A percentile compares a stretch with the other conserved stretches of the same genome.
Conservation (phyloP, 1,140 invertebrate species). For the Halotydeus destructor region DNA sequence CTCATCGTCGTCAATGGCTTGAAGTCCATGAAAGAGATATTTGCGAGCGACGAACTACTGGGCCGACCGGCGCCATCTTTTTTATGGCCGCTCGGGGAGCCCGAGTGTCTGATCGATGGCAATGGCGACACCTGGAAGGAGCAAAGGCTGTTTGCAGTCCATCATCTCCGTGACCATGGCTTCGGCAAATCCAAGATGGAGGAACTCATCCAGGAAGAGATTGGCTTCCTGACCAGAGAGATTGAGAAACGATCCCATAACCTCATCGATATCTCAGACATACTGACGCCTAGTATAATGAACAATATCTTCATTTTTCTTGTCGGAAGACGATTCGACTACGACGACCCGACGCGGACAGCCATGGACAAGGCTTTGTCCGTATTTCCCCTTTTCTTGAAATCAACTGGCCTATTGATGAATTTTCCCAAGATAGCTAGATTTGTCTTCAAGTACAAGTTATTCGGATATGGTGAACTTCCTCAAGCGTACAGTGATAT, state of each 20-base stretch:
- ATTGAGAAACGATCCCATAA: not conserved
- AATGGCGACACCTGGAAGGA: conserved; percentile 43
- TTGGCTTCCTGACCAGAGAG: not conserved
- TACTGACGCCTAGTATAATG: conserved; percentile 4
- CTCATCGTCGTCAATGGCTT: conserved; percentile 14
- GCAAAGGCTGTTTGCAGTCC: conserved; percentile 46
- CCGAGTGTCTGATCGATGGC: conserved; percentile 5
- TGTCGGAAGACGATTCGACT: conserved; percentile 15
- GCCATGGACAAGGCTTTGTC: not conserved
- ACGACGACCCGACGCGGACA: conserved; percentile 5
- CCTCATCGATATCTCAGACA: not conserved
- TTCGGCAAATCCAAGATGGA: conserved; percentile 51
- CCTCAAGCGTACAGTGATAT: too few relatives aligned
- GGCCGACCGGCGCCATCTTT: conserved; percentile 11
- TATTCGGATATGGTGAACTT: too few relatives aligned
- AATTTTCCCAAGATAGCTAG: not conserved
- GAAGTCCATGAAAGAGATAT: conserved; percentile 13
- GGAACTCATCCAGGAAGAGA: conserved; percentile 40
- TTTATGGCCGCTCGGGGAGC: not conserved
- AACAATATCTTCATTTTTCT: conserved; percentile 16
- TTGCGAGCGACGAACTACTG: conserved; percentile 11
- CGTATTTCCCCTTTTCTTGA: not conserved
- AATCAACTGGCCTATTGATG: not conserved
- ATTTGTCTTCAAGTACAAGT: too few relatives aligned
- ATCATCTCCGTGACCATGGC: conserved; percentile 43